These are phyloP conservation scores for Amorpha juglandis DNA, from an alignment of 2,888 invertebrate genomes.

Conservation along the genomic window DNA sequence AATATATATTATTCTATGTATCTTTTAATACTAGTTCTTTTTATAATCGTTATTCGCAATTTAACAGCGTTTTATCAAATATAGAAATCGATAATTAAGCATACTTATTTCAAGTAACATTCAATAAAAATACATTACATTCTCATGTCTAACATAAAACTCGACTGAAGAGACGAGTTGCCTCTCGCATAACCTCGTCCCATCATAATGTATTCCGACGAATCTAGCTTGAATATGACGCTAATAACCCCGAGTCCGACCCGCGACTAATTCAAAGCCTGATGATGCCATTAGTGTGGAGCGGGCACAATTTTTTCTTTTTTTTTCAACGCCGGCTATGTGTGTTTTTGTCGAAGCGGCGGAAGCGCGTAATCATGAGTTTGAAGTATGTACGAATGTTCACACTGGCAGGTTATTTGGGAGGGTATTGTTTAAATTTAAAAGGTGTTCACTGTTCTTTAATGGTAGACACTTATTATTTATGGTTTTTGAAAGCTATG, in stretches of 20 bases:
- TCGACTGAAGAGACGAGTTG: neutral
- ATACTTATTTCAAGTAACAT: too few species aligned
- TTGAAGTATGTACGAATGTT: conserved; percentile 19
- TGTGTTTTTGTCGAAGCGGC: conserved; percentile 34
- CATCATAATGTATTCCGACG: conserved; percentile 46
- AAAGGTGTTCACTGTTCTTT: too few species aligned
- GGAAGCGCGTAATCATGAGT: conserved; percentile 34
- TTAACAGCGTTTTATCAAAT: too few species aligned
- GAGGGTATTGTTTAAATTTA: neutral
- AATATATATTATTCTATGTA: too few species aligned
- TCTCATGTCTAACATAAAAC: neutral
- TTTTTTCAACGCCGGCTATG: conserved; percentile 34
- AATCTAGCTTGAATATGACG: conserved; percentile 41
- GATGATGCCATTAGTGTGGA: conserved; percentile 63
- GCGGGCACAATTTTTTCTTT: conserved; percentile 45
- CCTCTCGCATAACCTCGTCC: conserved; percentile 44
- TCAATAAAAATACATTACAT: neutral
- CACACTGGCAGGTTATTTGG: neutral
- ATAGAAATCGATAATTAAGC: too few species aligned
- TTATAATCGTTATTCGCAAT: too few species aligned
- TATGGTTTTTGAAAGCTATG: too few species aligned
- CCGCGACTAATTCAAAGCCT: conserved; percentile 58
- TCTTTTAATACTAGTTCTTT: too few species aligned
- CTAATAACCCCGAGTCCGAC: conserved; percentile 51
- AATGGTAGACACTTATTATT: too few species aligned